Evolutionary conservation across 2,113 vertebrate genomes (phyloP).

Genomic region (Rhinoderma darwinii): DNA sequence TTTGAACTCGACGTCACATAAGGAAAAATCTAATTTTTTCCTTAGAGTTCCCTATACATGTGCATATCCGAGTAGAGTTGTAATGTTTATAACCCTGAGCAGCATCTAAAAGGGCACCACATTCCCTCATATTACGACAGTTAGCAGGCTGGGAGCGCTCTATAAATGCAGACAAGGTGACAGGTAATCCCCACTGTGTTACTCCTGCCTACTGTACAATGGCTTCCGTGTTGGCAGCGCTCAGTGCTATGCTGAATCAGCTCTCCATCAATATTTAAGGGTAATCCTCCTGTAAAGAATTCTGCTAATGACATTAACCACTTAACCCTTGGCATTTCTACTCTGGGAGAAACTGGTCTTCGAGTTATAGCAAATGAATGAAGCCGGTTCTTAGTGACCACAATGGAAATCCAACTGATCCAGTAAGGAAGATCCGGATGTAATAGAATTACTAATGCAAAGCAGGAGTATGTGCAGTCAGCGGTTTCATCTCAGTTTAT

Average conservation of each 20-base stretch:
- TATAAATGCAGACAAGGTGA: background rate
- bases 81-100: background rate
- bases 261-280: conserved; percentile 36
- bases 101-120: background rate
- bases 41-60: too few relatives aligned
- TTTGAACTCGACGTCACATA: too few relatives aligned
- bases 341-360: background rate
- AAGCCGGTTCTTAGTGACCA: background rate
- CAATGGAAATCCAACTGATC: background rate
- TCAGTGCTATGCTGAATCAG: conserved; percentile 47
- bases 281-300: conserved; percentile 41
- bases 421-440: background rate
- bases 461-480: too few relatives aligned
- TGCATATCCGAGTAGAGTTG: too few relatives aligned
- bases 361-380: background rate
- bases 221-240: conserved; percentile 5
- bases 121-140: background rate
- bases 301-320: conserved; percentile 28
- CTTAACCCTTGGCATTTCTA: conserved; percentile 28
- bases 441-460: background rate
- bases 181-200: conserved; percentile 23
- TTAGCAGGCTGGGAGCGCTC: background rate
- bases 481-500: too few relatives aligned
- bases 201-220: background rate
- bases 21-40: too few relatives aligned